A percentile compares a stretch with the other conserved stretches of the same genome.
Evolutionary conservation across 2,888 invertebrate species (phyloP).

Genomic region (Phlogophora meticulosa): DNA sequence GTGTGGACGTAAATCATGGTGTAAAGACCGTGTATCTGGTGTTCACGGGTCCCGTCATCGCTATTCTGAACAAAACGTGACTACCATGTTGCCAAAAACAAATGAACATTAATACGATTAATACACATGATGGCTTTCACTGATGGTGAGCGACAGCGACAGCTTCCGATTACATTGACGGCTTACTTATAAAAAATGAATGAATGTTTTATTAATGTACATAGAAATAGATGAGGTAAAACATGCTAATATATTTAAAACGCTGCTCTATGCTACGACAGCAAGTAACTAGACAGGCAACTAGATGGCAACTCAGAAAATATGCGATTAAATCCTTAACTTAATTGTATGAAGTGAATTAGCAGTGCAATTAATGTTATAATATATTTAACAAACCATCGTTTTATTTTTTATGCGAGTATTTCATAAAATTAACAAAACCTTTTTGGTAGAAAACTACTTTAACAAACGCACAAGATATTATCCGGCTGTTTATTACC

Average conservation of each 20-base stretch:
- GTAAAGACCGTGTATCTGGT: constrained; percentile 39
- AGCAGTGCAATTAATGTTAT: background rate
- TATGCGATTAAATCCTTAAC: background rate
- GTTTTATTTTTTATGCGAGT: background rate
- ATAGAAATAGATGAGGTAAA: background rate
- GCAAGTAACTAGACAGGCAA: background rate
- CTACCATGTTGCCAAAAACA: constrained; percentile 65
- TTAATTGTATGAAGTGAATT: background rate
- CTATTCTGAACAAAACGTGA: constrained; percentile 72
- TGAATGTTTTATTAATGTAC: background rate
- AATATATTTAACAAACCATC: background rate
- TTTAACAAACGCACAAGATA: too few relatives aligned
- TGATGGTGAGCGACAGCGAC: constrained; percentile 51
- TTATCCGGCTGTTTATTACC: background rate
- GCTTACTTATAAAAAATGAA: constrained; percentile 1
- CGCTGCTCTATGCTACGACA: background rate
- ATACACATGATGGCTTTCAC: constrained; percentile 59
- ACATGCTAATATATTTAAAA: too few relatives aligned
- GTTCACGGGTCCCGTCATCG: constrained; percentile 61
- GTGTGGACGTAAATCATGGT: constrained; percentile 51
- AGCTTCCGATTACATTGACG: constrained; percentile 48
- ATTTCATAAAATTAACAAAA: background rate
- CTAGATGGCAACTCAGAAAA: background rate
- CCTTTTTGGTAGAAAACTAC: background rate
- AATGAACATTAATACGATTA: constrained; percentile 53